Base-by-base conservation (phyloP, 2,113 vertebrate species). In the Varanus komodoensis region DNA sequence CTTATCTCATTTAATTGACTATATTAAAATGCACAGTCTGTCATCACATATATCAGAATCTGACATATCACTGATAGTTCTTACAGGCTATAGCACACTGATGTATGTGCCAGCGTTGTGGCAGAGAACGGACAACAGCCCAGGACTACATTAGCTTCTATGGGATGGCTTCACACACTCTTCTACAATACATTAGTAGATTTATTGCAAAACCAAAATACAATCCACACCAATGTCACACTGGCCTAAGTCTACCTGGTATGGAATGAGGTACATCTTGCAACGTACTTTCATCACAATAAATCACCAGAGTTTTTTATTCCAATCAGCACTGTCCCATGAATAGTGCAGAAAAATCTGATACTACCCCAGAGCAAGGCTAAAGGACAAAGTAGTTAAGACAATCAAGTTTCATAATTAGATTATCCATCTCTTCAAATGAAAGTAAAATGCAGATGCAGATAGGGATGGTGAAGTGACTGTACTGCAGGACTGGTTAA, bases 11-110 rank as follows among this genome's bases (percentile, higher is more conserved):
- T 74, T 87, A 85, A 32, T 77, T 15, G 3, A 23, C 3, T 1
- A 61, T 73, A 77, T 52, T 34, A 14, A 82, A 81, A 73, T 64
- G 27, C 8, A 82, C 19, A 61, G 5, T 32, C 17, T 80, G 14
- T 57, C 74, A 69, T 83, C 86, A 93, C 34, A 87, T 0, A 0
- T 91, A 88, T 92, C 87, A 34, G 48, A 90, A 8, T 80, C 87
- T 90, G 83, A 90, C 87, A 87, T 8, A 89, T 89, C 71, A 93
- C 1, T 82, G 94, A 91, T 23, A 85, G 48, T 44, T 57, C 54
- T 85, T 27, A 54, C 89, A 80, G 12, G 50, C 25, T 79, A 57
- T 50, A 73, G 69, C 8, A 38, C 1, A 68, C 9, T 48, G 54
- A 32, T 25, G n/a, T 32, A 50, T 69, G 29, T 19, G 14, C 38